Percentiles rank a stretch among this genome's conserved stretches.
These are phyloP conservation scores for Aselliscus stoliczkanus DNA, from an alignment of 2,797 vertebrate genomes.

Conservation along the genomic window DNA sequence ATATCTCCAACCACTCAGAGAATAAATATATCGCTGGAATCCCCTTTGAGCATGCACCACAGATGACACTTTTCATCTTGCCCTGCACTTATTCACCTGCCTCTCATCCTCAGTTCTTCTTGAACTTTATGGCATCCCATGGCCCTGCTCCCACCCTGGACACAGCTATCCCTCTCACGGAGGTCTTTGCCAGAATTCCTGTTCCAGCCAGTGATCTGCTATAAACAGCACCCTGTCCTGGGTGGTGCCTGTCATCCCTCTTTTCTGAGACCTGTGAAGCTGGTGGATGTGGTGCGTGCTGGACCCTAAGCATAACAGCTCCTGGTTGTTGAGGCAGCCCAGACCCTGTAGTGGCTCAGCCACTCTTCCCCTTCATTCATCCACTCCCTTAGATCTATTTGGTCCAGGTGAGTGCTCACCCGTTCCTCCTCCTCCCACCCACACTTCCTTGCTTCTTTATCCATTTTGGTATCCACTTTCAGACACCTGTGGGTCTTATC, in stretches of 20 bases:
- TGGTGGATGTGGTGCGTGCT: not conserved
- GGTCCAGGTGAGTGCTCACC: rapidly evolving
- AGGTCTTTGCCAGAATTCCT: not conserved
- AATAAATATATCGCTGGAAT: not conserved
- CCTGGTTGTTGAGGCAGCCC: not conserved
- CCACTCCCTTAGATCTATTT: not conserved
- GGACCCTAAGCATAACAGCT: not conserved
- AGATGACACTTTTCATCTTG: not conserved
- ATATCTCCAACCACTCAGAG: not conserved
- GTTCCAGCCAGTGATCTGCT: not conserved
- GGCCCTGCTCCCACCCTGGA: not conserved
- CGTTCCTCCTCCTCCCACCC: not conserved
- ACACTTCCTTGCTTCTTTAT: not conserved
- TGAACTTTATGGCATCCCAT: too few species aligned
- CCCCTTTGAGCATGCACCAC: too few species aligned
- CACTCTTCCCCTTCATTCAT: not conserved
- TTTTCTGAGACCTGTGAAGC: not conserved
- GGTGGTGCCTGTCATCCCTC: not conserved
- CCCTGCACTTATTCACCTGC: not conserved
- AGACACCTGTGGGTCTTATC: not conserved
- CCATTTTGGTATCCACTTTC: not conserved
- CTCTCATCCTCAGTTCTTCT: not conserved
- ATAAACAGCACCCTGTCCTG: rapidly evolving
- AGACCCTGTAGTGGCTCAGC: not conserved
- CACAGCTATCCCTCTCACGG: not conserved